Conservation (phyloP, 2,888 invertebrate species). For the Meliscaeva auricollis region DNA sequence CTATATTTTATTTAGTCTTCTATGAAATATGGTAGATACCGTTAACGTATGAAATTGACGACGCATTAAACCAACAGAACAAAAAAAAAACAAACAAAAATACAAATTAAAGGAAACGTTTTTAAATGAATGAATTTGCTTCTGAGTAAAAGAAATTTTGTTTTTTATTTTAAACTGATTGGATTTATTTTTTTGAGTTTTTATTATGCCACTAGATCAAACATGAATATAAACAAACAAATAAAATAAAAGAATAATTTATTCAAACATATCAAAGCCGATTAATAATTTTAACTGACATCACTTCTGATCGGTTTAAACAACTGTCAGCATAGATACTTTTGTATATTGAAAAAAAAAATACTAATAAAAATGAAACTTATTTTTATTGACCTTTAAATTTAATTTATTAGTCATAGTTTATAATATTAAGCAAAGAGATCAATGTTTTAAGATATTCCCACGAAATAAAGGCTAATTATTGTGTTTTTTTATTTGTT, state of each 20-base stretch:
- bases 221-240: background rate
- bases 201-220: background rate
- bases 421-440: constrained; percentile 33
- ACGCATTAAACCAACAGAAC: too few relatives aligned
- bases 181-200: background rate
- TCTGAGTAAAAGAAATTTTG: too few relatives aligned
- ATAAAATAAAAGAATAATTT: too few relatives aligned
- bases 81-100: too few relatives aligned
- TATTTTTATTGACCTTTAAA: constrained; percentile 9
- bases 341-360: background rate
- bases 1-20: background rate
- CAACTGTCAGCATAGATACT: constrained; percentile 19
- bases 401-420: constrained; percentile 27
- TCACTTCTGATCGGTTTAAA: constrained; percentile 4
- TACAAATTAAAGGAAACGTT: background rate
- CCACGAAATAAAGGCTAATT: constrained; percentile 28
- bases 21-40: background rate
- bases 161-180: background rate
- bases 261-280: constrained; percentile 9
- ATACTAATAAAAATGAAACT: background rate
- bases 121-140: background rate
- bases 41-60: constrained; percentile 1
- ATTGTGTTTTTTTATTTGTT: too few relatives aligned
- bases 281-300: constrained; percentile 3
- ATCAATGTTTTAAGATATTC: constrained; percentile 53